These are phyloP conservation scores for Lasioglossum lativentre DNA, from an alignment of 2,888 invertebrate genomes.

Conservation along the genomic window DNA sequence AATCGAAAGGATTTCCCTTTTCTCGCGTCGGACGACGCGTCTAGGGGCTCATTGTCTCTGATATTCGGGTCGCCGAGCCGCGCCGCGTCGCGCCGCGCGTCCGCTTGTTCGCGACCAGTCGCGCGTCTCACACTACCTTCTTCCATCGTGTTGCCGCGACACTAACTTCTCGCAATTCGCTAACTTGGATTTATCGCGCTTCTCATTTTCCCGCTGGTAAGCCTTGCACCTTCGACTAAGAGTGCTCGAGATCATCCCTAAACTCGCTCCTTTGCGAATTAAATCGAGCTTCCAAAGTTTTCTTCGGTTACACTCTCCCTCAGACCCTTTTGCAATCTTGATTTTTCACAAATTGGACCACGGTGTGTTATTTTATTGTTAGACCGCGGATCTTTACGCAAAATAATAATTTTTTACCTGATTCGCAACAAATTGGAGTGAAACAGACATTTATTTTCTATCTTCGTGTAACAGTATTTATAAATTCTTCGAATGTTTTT, in stretches of 20 bases:
- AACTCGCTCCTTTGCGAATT: background rate
- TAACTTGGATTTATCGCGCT: background rate
- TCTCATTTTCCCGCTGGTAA: background rate
- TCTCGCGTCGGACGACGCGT: constrained; percentile 54
- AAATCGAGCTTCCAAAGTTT: background rate
- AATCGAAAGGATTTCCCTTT: constrained; percentile 67
- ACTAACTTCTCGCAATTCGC: background rate
- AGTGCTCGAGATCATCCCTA: background rate
- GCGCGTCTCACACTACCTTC: constrained; percentile 2
- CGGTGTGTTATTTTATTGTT: no score
- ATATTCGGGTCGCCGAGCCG: constrained; percentile 68
- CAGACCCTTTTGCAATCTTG: no score
- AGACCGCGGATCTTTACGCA: no score
- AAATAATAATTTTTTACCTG: no score
- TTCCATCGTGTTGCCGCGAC: background rate
- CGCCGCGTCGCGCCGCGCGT: no score
- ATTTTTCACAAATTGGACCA: no score
- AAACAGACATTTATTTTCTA: no score
- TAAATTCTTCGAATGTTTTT: no score
- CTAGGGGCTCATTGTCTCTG: constrained; percentile 67
- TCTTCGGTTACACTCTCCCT: background rate
- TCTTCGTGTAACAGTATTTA: no score
- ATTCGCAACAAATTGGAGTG: no score
- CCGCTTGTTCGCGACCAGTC: constrained; percentile 11
- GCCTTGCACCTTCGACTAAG: background rate